Percentiles rank a stretch among this genome's conserved stretches.
Conservation (phyloP, 1,140 invertebrate genomes). For the Choristoneura fumiferana region DNA sequence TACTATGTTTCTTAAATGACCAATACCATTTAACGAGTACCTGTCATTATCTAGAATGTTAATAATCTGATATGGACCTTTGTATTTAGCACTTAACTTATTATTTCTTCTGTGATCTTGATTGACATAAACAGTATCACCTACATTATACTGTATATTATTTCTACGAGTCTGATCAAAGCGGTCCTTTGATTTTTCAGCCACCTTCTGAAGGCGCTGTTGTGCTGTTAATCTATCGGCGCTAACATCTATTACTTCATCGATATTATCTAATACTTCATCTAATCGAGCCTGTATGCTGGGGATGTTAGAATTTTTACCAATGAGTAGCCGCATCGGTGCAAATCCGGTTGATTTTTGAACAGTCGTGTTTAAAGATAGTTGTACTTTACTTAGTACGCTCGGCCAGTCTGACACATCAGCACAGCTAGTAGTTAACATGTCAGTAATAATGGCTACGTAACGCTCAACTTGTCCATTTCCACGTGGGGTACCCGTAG, state of each 20-base stretch:
- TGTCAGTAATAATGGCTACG: conserved; percentile 43
- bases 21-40: not conserved
- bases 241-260: not conserved
- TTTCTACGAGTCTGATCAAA: not conserved
- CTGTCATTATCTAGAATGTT: not conserved
- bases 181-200: not conserved
- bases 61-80: not conserved
- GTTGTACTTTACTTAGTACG: conserved; percentile 48
- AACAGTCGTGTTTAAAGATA: conserved; percentile 44
- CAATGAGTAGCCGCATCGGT: not conserved
- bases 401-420: conserved; percentile 45
- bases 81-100: not conserved
- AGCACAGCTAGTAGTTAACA: conserved; percentile 37
- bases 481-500: conserved; percentile 41
- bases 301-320: not conserved
- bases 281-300: not conserved
- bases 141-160: not conserved
- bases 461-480: conserved; percentile 56
- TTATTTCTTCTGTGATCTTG: not conserved
- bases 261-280: not conserved
- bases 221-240: not conserved
- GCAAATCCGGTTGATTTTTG: conserved; percentile 39
- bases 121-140: not conserved
- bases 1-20: not conserved
- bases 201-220: not conserved